Evolutionary conservation across 2,797 vertebrate species (phyloP).

Genomic region (Echiichthys vipera): DNA sequence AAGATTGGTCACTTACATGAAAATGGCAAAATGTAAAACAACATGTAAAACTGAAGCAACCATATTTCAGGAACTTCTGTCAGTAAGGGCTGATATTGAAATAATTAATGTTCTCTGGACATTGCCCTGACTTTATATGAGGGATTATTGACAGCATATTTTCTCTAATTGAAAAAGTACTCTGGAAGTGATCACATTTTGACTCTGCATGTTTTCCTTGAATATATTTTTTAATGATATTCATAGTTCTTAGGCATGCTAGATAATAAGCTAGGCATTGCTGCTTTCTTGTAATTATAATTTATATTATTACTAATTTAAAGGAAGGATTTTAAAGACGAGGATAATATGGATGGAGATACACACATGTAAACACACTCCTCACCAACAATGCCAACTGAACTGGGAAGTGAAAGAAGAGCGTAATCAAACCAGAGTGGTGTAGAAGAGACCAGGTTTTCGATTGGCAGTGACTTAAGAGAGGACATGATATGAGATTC

Average conservation of each 20-base stretch:
- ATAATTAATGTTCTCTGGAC: too few species aligned
- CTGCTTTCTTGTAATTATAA: slow-evolving; percentile 14
- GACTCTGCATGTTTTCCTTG: not conserved
- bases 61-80: too few species aligned
- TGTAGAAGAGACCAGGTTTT: slow-evolving; percentile 28
- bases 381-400: slow-evolving; percentile 31
- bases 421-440: slow-evolving; percentile 52
- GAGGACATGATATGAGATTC: slow-evolving; percentile 34
- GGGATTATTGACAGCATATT: not conserved
- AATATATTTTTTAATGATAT: not conserved
- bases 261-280: not conserved
- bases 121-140: too few species aligned
- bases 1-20: too few species aligned
- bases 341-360: slow-evolving; percentile 22
- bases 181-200: not conserved
- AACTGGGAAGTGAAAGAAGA: slow-evolving; percentile 31
- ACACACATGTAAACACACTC: slow-evolving; percentile 4
- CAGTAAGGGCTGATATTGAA: too few species aligned
- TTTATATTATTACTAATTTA: slow-evolving; percentile 12
- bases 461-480: slow-evolving; percentile 46
- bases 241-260: not conserved
- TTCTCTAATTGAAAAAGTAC: not conserved
- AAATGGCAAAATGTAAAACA: too few species aligned
- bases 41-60: too few species aligned
- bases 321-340: not conserved